A percentile compares a stretch with the other conserved stretches of the same genome.
Evolutionary conservation across 2,888 invertebrate genomes (phyloP).

Genomic region (Acleris laterana): DNA sequence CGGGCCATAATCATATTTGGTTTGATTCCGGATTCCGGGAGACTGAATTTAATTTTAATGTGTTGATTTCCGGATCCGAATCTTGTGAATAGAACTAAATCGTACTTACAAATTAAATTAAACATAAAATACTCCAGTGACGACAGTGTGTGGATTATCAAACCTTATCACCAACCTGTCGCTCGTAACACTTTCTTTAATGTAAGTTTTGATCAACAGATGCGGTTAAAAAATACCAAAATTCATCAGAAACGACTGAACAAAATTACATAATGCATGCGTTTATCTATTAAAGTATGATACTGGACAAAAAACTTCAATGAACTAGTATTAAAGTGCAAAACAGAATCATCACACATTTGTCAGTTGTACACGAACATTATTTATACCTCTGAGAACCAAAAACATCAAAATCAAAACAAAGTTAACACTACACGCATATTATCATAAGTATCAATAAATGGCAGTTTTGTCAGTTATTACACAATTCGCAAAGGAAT

Average conservation of each 20-base stretch:
- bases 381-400: not conserved
- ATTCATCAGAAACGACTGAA: conserved; percentile 4
- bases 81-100: no score
- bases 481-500: not conserved
- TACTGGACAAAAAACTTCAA: not conserved
- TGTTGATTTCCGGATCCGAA: no score
- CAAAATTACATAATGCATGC: not conserved
- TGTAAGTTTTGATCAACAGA: no score
- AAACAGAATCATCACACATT: not conserved
- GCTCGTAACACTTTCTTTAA: no score
- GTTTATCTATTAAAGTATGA: not conserved
- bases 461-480: conserved; percentile 9
- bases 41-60: no score
- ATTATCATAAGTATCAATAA: conserved; percentile 14
- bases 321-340: not conserved
- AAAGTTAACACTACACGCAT: conserved; percentile 8
- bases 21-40: no score
- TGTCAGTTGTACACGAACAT: not conserved
- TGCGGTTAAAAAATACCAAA: no score
- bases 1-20: no score
- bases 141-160: no score
- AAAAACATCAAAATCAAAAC: not conserved
- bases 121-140: no score
- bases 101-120: no score
- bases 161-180: no score